Evolutionary conservation across 2,113 vertebrate genomes (phyloP).

Genomic region (Camelus bactrianus): DNA sequence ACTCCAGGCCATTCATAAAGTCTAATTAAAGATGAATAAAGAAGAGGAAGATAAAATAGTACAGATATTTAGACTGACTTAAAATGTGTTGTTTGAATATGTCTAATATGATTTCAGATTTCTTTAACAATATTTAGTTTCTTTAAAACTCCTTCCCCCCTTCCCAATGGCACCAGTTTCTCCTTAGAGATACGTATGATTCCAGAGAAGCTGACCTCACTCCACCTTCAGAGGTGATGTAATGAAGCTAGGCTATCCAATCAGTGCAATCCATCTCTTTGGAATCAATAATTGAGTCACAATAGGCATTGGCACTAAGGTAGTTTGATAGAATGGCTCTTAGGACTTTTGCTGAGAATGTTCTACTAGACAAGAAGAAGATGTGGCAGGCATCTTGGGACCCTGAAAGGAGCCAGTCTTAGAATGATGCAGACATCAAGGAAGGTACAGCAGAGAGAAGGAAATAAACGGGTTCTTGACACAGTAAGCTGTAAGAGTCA

Average conservation of each 20-base stretch:
- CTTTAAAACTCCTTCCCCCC: neutral
- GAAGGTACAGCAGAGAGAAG: neutral
- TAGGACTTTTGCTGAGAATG: slow-evolving; percentile 25
- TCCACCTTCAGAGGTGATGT: neutral
- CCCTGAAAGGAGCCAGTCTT: neutral
- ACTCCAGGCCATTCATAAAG: neutral
- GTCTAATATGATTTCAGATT: neutral
- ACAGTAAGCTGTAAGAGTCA: neutral
- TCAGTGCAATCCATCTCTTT: neutral
- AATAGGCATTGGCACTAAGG: neutral
- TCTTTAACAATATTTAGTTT: slow-evolving; percentile 36
- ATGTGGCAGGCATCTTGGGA: neutral
- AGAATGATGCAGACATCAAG: neutral
- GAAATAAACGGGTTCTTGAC: neutral
- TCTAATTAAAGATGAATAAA: slow-evolving; percentile 48
- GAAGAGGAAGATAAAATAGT: neutral
- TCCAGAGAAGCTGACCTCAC: neutral
- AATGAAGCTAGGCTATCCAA: neutral
- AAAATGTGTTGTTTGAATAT: slow-evolving; percentile 22
- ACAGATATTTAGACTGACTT: neutral
- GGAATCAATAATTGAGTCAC: neutral
- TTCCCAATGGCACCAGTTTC: neutral
- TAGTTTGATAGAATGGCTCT: neutral
- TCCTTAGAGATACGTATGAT: neutral
- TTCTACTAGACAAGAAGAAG: neutral